Percentiles rank a stretch among this genome's conserved stretches.
Conservation (phyloP, 2,888 invertebrate species). For the Agelastica alni region DNA sequence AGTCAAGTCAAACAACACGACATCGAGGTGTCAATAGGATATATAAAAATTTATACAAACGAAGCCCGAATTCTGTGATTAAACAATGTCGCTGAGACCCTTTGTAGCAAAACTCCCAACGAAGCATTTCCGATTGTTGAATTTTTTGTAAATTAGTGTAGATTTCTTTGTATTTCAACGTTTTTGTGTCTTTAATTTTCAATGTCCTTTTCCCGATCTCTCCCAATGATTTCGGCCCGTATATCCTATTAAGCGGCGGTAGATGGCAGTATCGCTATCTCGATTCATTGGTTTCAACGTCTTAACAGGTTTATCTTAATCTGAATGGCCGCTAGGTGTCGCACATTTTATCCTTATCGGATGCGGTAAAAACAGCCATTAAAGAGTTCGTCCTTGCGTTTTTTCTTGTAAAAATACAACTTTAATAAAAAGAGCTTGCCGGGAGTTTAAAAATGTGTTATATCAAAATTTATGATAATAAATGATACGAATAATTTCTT, state of each 20-base stretch:
- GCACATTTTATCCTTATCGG: slow-evolving; percentile 41
- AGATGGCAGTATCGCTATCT: slow-evolving; percentile 44
- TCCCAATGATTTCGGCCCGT: slow-evolving; percentile 6
- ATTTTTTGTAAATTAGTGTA: too few species aligned
- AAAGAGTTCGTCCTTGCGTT: slow-evolving; percentile 13
- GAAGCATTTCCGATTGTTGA: too few species aligned
- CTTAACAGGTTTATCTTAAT: slow-evolving; percentile 42
- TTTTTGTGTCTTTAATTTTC: background rate
- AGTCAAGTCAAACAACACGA: too few species aligned
- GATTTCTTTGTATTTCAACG: background rate
- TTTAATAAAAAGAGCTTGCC: too few species aligned
- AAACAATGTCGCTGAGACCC: too few species aligned
- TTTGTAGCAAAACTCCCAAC: too few species aligned
- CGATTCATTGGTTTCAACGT: slow-evolving; percentile 47
- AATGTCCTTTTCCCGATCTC: background rate
- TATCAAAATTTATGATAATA: too few species aligned
- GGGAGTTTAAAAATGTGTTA: too few species aligned
- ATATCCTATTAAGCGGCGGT: slow-evolving; percentile 11
- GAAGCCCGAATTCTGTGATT: too few species aligned
- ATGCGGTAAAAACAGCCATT: slow-evolving; percentile 17
- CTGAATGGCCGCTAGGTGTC: slow-evolving; percentile 36
- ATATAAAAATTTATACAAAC: too few species aligned
- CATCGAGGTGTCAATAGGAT: too few species aligned
- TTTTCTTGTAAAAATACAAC: background rate
- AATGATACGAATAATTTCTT: too few species aligned